A percentile compares a stretch with the other conserved stretches of the same genome.
These are phyloP conservation scores for Sinonovacula constricta DNA, from an alignment of 1,140 invertebrate species.

Conservation along the genomic window DNA sequence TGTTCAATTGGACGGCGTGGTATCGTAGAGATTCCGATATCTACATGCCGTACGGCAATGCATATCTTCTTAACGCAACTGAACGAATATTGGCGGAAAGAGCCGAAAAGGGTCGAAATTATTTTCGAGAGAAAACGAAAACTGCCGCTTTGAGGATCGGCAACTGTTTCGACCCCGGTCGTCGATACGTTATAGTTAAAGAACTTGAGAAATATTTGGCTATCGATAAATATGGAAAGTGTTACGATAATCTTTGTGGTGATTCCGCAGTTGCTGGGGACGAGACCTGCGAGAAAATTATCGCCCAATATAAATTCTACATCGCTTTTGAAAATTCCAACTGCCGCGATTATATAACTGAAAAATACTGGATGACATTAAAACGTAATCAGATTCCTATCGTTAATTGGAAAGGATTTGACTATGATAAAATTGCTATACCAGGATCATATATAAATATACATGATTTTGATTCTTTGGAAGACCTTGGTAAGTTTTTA, in stretches of 20 bases:
- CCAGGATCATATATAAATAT: slow-evolving; percentile 94
- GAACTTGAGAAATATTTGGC: slow-evolving; percentile 80
- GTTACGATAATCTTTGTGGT: slow-evolving; percentile 59
- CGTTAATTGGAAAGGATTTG: slow-evolving; percentile 66
- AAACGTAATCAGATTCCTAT: slow-evolving; percentile 66
- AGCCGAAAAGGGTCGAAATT: slow-evolving; percentile 8
- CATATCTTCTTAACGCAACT: slow-evolving; percentile 27
- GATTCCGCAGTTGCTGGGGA: slow-evolving; percentile 51
- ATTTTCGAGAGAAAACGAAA: slow-evolving; percentile 50
- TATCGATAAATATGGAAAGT: slow-evolving; percentile 84
- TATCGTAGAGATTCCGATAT: slow-evolving; percentile 66
- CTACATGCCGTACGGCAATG: slow-evolving; percentile 57
- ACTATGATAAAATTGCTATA: slow-evolving; percentile 72
- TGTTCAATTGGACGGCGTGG: slow-evolving; percentile 71
- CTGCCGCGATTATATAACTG: slow-evolving; percentile 76
- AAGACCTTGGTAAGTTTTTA: slow-evolving; percentile 91
- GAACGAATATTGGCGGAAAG: background rate
- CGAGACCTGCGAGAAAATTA: slow-evolving; percentile 55
- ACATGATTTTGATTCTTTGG: slow-evolving; percentile 92
- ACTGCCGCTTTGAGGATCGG: slow-evolving; percentile 83
- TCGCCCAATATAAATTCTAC: slow-evolving; percentile 92
- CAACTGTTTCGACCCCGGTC: slow-evolving; percentile 82
- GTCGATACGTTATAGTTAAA: slow-evolving; percentile 80
- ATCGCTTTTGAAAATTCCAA: slow-evolving; percentile 77
- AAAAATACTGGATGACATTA: slow-evolving; percentile 75